These are phyloP conservation scores for Zaprionus vittiger DNA, from an alignment of 1,140 invertebrate species.

Conservation along the genomic window DNA sequence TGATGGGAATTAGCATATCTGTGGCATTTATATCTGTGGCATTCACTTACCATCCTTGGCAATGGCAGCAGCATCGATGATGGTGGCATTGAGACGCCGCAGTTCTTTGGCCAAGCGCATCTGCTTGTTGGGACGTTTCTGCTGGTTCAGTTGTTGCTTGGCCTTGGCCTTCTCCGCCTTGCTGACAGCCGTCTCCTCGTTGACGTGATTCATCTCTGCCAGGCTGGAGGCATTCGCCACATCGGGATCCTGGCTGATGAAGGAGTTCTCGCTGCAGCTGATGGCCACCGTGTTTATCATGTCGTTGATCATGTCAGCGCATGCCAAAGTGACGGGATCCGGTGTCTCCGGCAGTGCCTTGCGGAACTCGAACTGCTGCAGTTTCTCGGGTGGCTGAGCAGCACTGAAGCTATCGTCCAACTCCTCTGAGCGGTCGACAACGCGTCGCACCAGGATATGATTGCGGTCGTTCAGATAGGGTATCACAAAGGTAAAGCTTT, in stretches of 20 bases:
- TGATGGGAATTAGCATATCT: background rate
- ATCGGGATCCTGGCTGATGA: slow-evolving; percentile 66
- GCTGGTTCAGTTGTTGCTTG: slow-evolving; percentile 27
- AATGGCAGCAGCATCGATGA: slow-evolving; percentile 75
- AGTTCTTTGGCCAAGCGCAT: slow-evolving; percentile 71
- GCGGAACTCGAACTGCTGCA: slow-evolving; percentile 51
- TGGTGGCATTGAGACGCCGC: slow-evolving; percentile 79
- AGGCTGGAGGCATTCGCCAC: background rate
- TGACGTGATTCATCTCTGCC: slow-evolving; percentile 6
- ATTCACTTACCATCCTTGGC: slow-evolving; percentile 55
- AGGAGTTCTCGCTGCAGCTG: slow-evolving; percentile 79
- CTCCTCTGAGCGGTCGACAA: slow-evolving; percentile 76
- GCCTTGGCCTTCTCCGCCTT: slow-evolving; percentile 20
- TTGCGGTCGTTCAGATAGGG: slow-evolving; percentile 80
- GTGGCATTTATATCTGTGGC: background rate
- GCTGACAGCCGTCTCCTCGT: slow-evolving; percentile 31
- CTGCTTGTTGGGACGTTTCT: slow-evolving; percentile 55
- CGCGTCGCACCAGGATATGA: slow-evolving; percentile 74
- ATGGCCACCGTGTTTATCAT: slow-evolving; percentile 84
- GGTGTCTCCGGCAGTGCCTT: slow-evolving; percentile 14
- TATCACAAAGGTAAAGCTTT: slow-evolving; percentile 78
- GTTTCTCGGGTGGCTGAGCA: slow-evolving; percentile 28
- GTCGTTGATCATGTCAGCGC: slow-evolving; percentile 74
- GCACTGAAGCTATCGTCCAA: slow-evolving; percentile 64
- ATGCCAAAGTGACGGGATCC: slow-evolving; percentile 37